Evolutionary conservation across 2,113 vertebrate genomes (phyloP), one percentile per base, ranked within the genome.

Genomic region (Dipodomys stephensi): DNA sequence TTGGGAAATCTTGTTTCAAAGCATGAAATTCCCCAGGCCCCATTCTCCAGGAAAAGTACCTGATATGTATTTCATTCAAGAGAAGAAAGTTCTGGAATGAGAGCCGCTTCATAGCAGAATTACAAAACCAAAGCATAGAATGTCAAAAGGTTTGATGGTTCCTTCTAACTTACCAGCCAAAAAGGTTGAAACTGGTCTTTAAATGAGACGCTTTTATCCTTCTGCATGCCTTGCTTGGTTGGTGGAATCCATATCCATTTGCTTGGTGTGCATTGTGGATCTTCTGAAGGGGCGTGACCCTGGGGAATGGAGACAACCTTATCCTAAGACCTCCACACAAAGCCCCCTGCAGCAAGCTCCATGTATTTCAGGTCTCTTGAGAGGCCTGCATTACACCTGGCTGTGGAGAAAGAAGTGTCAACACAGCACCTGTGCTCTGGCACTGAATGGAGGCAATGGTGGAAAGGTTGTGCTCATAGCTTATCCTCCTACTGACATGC

Each of bases 241-340:
- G 78, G 68, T 65, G 80, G 35, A 77, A 60, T 91, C 19, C 27
- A 18, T 68, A 39, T 93, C 80, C 94, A 67, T 79, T 90, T 62
- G 39, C 39, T 19, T 27, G 86, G 64, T 92, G 71, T 82, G 39
- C 27, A 90, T 79, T 64, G n/a, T 46, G 22, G 64, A 13, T 78
- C 23, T 87, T 67, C 20, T 95, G 80, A 94, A 73, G 46, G 35
- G 72, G 82, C 83, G 20, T 85, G 91, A 87, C 90, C 71, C 0
- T n/a, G 39, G 62, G 77, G 4, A 57, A 89, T 28, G 30, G n/a
- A 76, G 72, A 30, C 28, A 68, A 73, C 19, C 10, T 92, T 80
- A 78, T 83, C 53, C 60, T 57, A 46, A 96, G 84, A 67, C 46
- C 87, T 87, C 22, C 74, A 73, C 28, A 64, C 72, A 88, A 11